Conservation (phyloP, 2,113 vertebrate genomes). For the Corydoras sp. region DNA sequence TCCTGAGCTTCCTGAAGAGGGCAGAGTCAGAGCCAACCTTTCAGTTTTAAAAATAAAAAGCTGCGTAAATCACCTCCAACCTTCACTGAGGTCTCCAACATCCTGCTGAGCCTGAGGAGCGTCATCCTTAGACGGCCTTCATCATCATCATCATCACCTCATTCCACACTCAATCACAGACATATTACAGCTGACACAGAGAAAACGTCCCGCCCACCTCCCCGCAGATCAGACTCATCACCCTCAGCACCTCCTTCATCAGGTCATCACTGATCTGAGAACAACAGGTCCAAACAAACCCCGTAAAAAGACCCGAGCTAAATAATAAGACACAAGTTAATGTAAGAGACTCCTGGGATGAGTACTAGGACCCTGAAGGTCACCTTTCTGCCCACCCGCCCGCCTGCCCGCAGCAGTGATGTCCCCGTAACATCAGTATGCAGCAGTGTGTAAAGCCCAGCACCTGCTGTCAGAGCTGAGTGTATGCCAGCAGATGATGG, state of each 20-base stretch:
- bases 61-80: conserved; percentile 31
- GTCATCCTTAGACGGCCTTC: conserved; percentile 10
- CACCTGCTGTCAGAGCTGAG: not conserved
- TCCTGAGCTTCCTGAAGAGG: conserved; percentile 22
- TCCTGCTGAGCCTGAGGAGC: conserved; percentile 22
- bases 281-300: conserved; percentile 55
- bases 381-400: too few species aligned
- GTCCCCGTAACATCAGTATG: too few species aligned
- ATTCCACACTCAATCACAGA: conserved; percentile 22
- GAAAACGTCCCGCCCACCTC: not conserved
- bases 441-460: too few species aligned
- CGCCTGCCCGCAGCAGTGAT: too few species aligned
- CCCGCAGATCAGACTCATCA: conserved; percentile 16
- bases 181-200: conserved; percentile 15
- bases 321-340: too few species aligned
- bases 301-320: too few species aligned
- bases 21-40: not conserved
- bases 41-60: conserved; percentile 1
- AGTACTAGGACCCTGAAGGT: too few species aligned
- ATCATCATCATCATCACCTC: conserved; percentile 34
- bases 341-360: too few species aligned
- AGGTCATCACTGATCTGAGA: conserved; percentile 24
- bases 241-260: conserved; percentile 8
- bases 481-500: not conserved
- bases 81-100: conserved; percentile 14